Conservation (phyloP, 2,888 invertebrate species). For the Conops quadrifasciatus region DNA sequence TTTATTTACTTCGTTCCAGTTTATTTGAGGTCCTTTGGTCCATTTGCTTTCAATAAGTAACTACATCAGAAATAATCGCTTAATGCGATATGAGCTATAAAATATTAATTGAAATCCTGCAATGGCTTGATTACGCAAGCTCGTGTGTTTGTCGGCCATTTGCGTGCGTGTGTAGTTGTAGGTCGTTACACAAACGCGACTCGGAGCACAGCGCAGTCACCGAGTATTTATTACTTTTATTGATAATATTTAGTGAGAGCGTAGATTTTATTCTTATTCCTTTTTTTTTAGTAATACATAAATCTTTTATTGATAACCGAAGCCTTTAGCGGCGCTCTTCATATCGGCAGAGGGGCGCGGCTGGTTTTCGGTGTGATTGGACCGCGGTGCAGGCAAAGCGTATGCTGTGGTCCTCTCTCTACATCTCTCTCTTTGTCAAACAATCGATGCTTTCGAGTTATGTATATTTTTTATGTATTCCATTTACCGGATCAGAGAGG, state of each 20-base stretch:
- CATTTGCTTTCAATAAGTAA: not conserved
- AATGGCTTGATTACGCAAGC: constrained; percentile 2
- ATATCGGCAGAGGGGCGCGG: not conserved
- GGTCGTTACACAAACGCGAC: not conserved
- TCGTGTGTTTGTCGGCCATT: not conserved
- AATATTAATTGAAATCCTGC: constrained; percentile 43
- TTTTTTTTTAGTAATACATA: constrained; percentile 21
- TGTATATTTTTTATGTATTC: no score
- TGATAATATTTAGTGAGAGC: constrained; percentile 9
- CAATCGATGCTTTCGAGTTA: not conserved
- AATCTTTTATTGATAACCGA: constrained; percentile 27
- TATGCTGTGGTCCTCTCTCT: not conserved
- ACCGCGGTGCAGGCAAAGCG: no score
- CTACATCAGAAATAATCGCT: constrained; percentile 35
- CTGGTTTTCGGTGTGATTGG: no score
- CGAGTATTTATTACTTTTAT: not conserved
- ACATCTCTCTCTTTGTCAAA: no score
- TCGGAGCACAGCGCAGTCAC: not conserved
- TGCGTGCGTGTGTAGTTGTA: constrained; percentile 6
- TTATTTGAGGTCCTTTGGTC: not conserved
- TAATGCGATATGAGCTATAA: constrained; percentile 41
- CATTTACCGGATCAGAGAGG: no score
- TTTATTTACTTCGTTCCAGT: not conserved
- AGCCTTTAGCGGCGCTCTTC: not conserved
- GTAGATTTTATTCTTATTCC: not conserved